Base-by-base conservation (phyloP, 2,888 invertebrate species). In the Scaeva pyrastri region DNA sequence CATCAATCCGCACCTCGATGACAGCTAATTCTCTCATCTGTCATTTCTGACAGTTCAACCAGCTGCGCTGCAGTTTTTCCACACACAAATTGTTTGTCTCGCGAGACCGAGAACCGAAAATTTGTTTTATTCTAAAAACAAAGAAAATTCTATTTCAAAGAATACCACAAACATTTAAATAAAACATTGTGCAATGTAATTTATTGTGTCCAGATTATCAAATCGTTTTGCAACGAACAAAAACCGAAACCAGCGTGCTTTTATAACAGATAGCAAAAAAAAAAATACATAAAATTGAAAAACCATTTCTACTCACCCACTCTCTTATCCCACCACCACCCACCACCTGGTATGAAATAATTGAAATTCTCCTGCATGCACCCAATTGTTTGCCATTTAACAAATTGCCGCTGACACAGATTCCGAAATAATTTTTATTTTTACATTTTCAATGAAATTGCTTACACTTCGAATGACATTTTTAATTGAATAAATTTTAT, bases 291-390 rank as follows among this genome's bases (percentile, higher is more conserved):
- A 21, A 21, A 66, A 82, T 75, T 41, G 66, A 68, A 83, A 68
- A 74, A 74, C 70, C 74, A 77, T 73, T 60, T 43, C 11, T 68
- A 68, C 76, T 77, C 85, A 80, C 85, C 84, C 84, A 85, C 85
- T 73, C 80, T 64, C 21, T 74, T 84, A 66, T 80, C 88, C 62
- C 68, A 68, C 84, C 87, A 70, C 83, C 87, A 81, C 87, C 88
- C 87, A 88, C 88, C 87, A 88, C 85, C 88, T 88, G 88, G 88
- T 85, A 77, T 45, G 79, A 82, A 88, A 79, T 82, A 82, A 88
- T 79, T 82, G 75, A 84, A 85, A 85, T 88, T 79, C 74, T 77
- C 78, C 66, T 70, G 73, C 48, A 23, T 71, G 55, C 74, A 70
- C 60, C 74, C 64, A 78, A 68, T 77, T 58, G 60, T 68, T 75